Evolutionary conservation across 1,140 invertebrate species (phyloP).

Genomic region (Artemia franciscana): DNA sequence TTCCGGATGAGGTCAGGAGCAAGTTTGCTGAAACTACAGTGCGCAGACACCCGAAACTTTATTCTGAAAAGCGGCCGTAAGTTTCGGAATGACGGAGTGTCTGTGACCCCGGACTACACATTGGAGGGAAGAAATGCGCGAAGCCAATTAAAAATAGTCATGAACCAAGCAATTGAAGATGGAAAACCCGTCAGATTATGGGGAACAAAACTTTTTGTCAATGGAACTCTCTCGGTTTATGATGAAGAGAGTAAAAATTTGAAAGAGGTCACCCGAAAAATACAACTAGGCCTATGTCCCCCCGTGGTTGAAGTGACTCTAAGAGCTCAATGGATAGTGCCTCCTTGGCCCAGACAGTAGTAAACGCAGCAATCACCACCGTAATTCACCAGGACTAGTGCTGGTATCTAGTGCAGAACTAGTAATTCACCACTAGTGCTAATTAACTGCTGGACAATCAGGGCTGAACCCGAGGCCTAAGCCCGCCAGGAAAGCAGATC

Average conservation of each 20-base stretch:
- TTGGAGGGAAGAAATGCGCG: not conserved
- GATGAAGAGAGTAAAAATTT: not conserved
- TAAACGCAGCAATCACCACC: not conserved
- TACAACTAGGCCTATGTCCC: not conserved
- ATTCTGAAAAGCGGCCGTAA: not conserved
- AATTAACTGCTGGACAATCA: not conserved
- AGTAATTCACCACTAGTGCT: not conserved
- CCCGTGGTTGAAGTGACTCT: not conserved
- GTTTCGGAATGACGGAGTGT: no score
- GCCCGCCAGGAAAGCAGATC: not conserved
- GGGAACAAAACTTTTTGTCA: not conserved
- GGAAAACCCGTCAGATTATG: not conserved
- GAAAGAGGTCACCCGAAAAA: not conserved
- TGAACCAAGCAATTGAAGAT: not conserved
- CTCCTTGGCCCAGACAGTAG: not conserved
- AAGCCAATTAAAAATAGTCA: not conserved
- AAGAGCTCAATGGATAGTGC: not conserved
- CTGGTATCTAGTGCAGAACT: not conserved
- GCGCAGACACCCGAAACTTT: not conserved
- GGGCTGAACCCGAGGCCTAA: not conserved
- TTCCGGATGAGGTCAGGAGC: not conserved
- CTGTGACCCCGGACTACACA: not conserved
- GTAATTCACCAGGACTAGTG: not conserved
- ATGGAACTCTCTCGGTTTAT: not conserved
- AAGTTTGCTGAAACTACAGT: not conserved